Percentiles rank a stretch among this genome's conserved stretches.
These are phyloP conservation scores for Poecile montanus DNA, from an alignment of 2,797 vertebrate species.

Conservation along the genomic window DNA sequence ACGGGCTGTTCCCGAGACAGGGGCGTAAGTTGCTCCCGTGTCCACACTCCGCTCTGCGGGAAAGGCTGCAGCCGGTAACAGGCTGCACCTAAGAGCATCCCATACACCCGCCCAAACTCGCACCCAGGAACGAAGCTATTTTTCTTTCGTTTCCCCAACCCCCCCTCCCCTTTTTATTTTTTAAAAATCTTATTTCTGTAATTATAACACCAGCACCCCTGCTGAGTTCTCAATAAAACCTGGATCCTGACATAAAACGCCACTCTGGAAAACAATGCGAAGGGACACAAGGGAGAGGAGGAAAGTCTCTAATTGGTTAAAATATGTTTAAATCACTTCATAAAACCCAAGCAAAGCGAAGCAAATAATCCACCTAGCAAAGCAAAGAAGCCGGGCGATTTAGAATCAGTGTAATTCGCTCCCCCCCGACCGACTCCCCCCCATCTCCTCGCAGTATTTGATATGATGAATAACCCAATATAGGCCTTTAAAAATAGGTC, in stretches of 20 bases:
- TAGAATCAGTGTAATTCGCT: conserved; percentile 62
- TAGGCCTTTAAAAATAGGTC: conserved; percentile 77
- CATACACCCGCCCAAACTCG: background rate
- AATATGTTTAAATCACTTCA: conserved; percentile 68
- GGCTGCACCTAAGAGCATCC: background rate
- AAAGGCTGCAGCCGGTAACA: background rate
- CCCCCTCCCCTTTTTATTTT: accelerated
- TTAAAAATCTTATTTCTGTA: conserved; percentile 12
- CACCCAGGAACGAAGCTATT: background rate
- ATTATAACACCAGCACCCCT: conserved; percentile 27
- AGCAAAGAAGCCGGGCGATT: conserved; percentile 52
- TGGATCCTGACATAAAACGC: conserved; percentile 50
- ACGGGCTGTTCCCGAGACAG: background rate
- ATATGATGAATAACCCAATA: conserved; percentile 76
- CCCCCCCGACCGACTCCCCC: conserved; percentile 45
- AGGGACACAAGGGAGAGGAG: conserved; percentile 55
- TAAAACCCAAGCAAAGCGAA: conserved; percentile 58
- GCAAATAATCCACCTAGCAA: conserved; percentile 63
- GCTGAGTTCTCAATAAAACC: conserved; percentile 42
- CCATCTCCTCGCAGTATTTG: conserved; percentile 62
- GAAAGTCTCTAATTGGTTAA: conserved; percentile 63
- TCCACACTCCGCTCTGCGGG: background rate
- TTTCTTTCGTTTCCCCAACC: background rate
- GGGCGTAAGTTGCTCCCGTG: background rate
- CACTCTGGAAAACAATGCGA: conserved; percentile 42